These are phyloP conservation scores for Sisor rabdophorus DNA, from an alignment of 2,113 vertebrate species.

Conservation along the genomic window DNA sequence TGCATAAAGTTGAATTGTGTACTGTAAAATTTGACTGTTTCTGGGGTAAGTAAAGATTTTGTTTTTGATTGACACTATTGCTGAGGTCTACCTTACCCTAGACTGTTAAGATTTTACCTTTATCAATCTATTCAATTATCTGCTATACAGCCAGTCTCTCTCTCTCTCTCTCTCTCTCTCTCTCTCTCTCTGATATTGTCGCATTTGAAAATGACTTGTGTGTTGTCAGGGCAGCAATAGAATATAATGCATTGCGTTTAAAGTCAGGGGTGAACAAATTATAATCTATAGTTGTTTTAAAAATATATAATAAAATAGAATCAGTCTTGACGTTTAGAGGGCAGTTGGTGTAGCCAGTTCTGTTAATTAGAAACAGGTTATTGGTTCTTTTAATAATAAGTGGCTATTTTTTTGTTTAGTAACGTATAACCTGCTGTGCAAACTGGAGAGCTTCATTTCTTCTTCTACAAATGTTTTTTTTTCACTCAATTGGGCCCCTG, in stretches of 20 bases:
- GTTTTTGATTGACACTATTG: conserved; percentile 1
- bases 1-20: conserved; percentile 57
- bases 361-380: no score
- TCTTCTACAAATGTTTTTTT: no score
- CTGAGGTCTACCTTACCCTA: conserved; percentile 51
- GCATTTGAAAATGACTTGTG: not conserved
- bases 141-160: not conserved
- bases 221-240: conserved; percentile 16
- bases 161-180: no score
- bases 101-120: conserved; percentile 55
- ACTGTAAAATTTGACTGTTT: conserved; percentile 46
- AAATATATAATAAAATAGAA: no score
- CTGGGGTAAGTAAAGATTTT: conserved; percentile 71
- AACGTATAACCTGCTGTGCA: no score
- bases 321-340: no score
- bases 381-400: no score
- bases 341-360: no score
- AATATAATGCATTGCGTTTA: conserved; percentile 22
- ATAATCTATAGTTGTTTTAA: no score
- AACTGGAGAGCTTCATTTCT: no score
- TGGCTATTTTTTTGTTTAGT: no score
- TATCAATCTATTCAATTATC: conserved; percentile 34
- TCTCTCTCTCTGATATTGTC: not conserved
- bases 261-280: conserved; percentile 23
- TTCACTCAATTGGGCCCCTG: not conserved